Evolutionary conservation across 2,888 invertebrate genomes (phyloP), one percentile per base, ranked within the genome.

Genomic region (Xestia c-nigrum): DNA sequence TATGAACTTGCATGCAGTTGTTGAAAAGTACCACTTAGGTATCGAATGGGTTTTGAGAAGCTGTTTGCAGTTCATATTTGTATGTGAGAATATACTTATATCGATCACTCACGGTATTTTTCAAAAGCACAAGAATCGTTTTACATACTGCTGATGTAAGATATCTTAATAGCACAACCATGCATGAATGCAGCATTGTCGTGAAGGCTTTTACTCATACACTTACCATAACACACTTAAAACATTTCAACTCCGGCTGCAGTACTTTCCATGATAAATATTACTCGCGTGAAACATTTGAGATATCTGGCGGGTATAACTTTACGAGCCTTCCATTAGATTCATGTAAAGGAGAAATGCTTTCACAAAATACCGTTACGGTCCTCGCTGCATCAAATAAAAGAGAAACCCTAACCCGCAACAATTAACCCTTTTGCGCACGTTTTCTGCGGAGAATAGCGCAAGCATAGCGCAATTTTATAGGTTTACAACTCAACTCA

Each of bases 381-480:
- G 92, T 92, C 92, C 88, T 89, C 85, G 76, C 84, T 85, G 82
- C 89, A 87, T 89, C 87, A 92, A 91, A 94, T 94, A 95, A 94
- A 94, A 93, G 93, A 94, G 93, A 94, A 93, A 95, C 91, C 91
- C 89, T 78, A 88, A 81, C 87, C 90, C 91, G 89, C 94, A 93
- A 92, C 85, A 91, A 94, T 93, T 93, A 95, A 95, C 96, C 96
- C 96, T 96, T 96, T 88, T 95, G 91, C 93, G 92, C 92, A 93
- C 90, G 89, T 94, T 95, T 96, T 96, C 94, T 94, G 96, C 96
- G 84, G 91, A 94, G 93, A 96, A 96, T 94, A 78, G 94, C 94
- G 94, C 94, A 94, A 94, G 93, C 96, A 96, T 94, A 79, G 94
- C 94, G 94, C 94, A 94, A 94, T 94, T 95, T 95, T 96, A 96